phyloP scores from a whole-genome alignment of 1,140 invertebrate species.

The Drosophila sturtevanti region DNA sequence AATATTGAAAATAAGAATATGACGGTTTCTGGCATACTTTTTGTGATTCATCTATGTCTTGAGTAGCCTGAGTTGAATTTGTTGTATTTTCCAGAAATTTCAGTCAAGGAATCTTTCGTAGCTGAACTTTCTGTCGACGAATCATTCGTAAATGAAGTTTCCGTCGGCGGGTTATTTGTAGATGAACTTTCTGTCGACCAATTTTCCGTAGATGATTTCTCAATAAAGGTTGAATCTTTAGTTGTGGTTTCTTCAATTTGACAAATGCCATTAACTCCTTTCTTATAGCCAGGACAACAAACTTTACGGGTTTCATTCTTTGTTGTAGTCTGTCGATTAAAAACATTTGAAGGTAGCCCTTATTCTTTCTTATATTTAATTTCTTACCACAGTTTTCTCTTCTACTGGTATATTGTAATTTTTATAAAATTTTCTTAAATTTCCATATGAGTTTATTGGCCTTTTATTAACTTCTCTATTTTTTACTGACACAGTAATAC shows the following conservation, averaged over 20 bases:
- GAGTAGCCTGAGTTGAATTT: background rate
- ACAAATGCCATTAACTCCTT: conserved; percentile 6
- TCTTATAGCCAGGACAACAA: conserved; percentile 43
- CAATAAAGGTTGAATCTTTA: background rate
- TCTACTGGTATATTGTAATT: too few species aligned
- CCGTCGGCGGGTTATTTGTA: too few species aligned
- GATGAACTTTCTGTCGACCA: too few species aligned
- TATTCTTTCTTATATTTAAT: background rate
- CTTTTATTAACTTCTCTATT: too few species aligned
- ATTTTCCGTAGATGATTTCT: too few species aligned
- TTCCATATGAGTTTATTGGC: conserved; percentile 3
- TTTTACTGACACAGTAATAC: background rate
- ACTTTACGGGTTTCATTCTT: conserved; percentile 15
- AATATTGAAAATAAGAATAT: background rate
- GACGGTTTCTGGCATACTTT: background rate
- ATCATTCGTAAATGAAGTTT: too few species aligned
- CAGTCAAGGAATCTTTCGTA: too few species aligned
- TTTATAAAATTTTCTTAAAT: background rate
- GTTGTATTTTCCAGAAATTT: too few species aligned
- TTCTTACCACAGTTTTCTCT: conserved; percentile 23
- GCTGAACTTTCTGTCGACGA: too few species aligned
- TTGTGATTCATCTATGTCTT: background rate
- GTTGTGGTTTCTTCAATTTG: background rate
- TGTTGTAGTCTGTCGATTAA: conserved; percentile 24
- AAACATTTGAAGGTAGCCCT: too few species aligned